Base-by-base conservation (phyloP, 2,888 invertebrate species). In the Tinea pellionella region DNA sequence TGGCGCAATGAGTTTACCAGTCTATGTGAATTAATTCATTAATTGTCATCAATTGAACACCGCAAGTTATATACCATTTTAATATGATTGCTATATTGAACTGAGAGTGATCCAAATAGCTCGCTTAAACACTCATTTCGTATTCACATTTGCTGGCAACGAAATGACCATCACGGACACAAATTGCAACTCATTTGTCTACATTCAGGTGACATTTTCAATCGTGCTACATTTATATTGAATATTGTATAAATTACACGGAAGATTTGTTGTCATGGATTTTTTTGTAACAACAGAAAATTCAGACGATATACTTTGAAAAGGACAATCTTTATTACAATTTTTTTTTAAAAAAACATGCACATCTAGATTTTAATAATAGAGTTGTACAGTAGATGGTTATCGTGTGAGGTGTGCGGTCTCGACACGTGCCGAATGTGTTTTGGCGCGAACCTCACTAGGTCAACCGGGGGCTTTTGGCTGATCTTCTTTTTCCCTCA, bases 51-150 rank as follows among this genome's bases (percentile, higher is more conserved):
- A 69, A 71, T 65, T 67, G 69, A 68, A 70, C 73, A 77, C 82
- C 81, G 67, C 80, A 70, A 69, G 73, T 75, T 75, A 24, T 24
- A 24, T 24, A 79, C 75, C 77, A 80, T 81, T 78, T 79, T 70
- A 73, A 75, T 78, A 77, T 80, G 77, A 82, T 81, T 59, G 59
- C 24, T n/a, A n/a, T n/a, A n/a, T n/a, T n/a, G n/a, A n/a, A 18
- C 41, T 42, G 76, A 75, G 77, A 77, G 79, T 80, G 78, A 83
- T 84, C 78, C 78, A 76, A 82, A 81, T 79, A 75, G 74, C 73
- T 72, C 71, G 80, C 77, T 81, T 80, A 80, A 82, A 80, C 69
- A 77, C 78, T 83, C 81, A 83, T 83, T 81, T 78, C 73, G 80
- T 82, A 84, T 85, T 85, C 82, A 80, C 79, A 77, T 82, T 80